A percentile compares a stretch with the other conserved stretches of the same genome.
Evolutionary conservation across 2,113 vertebrate species (phyloP).

Genomic region (Pterophyllum scalare): DNA sequence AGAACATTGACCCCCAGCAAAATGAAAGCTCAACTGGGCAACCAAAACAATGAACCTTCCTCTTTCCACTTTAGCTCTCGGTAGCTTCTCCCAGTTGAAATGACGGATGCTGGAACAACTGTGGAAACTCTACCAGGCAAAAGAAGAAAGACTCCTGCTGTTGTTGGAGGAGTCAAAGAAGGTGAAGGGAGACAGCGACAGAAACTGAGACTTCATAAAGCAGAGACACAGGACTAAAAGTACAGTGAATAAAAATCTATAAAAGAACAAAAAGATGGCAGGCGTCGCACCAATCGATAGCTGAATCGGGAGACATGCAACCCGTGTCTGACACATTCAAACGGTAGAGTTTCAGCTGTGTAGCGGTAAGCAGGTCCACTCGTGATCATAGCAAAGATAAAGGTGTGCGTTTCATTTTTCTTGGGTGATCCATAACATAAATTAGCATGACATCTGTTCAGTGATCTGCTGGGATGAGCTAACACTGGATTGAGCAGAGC

Average conservation of each 20-base stretch:
- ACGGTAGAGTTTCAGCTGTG: background rate
- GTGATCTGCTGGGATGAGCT: background rate
- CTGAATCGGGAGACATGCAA: background rate
- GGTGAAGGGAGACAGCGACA: background rate
- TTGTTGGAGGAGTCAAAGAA: background rate
- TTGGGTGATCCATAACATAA: background rate
- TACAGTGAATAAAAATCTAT: background rate
- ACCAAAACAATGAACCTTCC: background rate
- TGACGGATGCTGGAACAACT: background rate
- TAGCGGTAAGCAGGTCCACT: background rate
- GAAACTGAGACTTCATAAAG: background rate
- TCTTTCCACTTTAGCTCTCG: background rate
- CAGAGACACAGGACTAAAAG: background rate
- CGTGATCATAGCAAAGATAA: background rate
- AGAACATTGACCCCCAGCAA: background rate
- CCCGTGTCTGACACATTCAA: background rate
- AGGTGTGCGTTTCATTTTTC: background rate
- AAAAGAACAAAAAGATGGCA: background rate
- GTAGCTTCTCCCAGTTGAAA: background rate
- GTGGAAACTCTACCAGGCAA: background rate
- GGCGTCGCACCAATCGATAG: background rate
- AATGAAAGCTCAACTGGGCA: background rate
- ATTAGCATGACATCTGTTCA: background rate
- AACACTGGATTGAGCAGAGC: background rate
- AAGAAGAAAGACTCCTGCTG: background rate